Conservation (phyloP, 2,888 invertebrate species). For the Drosophila sordidula region DNA sequence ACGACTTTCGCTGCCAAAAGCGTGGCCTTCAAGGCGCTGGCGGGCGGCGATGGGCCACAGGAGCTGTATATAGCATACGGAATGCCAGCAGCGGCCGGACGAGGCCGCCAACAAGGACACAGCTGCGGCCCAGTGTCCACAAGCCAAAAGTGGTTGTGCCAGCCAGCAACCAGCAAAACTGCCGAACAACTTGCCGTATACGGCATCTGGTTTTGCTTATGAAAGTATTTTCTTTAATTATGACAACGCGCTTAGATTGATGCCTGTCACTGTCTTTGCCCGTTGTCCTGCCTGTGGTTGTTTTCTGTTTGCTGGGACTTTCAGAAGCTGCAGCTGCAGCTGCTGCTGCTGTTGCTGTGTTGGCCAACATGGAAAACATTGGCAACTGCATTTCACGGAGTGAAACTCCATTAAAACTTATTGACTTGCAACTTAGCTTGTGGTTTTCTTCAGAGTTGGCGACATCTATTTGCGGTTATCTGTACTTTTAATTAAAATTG, state of each 20-base stretch:
- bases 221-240: constrained; percentile 65
- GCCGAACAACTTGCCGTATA: constrained; percentile 21
- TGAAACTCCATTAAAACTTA: constrained; percentile 34
- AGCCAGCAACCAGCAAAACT: constrained; percentile 7
- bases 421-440: constrained; percentile 4
- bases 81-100: constrained; percentile 26
- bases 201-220: constrained; percentile 53
- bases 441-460: too few relatives aligned
- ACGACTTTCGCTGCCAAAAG: constrained; percentile 73
- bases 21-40: constrained; percentile 47
- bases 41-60: constrained; percentile 32
- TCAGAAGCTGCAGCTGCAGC: constrained; percentile 36
- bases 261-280: constrained; percentile 30
- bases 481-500: too few relatives aligned
- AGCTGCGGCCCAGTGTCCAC: constrained; percentile 41
- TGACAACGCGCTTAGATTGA: constrained; percentile 54
- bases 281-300: constrained; percentile 2
- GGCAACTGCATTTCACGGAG: constrained; percentile 31
- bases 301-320: background rate
- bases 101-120: constrained; percentile 35
- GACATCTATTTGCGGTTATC: too few relatives aligned
- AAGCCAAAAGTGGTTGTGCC: constrained; percentile 4
- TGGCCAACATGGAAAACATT: background rate
- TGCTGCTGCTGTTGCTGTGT: constrained; percentile 34
- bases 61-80: constrained; percentile 24